Evolutionary conservation across 2,113 vertebrate genomes (phyloP), one percentile per base, ranked within the genome.

Genomic region (Nothobranchius kuhntae): DNA sequence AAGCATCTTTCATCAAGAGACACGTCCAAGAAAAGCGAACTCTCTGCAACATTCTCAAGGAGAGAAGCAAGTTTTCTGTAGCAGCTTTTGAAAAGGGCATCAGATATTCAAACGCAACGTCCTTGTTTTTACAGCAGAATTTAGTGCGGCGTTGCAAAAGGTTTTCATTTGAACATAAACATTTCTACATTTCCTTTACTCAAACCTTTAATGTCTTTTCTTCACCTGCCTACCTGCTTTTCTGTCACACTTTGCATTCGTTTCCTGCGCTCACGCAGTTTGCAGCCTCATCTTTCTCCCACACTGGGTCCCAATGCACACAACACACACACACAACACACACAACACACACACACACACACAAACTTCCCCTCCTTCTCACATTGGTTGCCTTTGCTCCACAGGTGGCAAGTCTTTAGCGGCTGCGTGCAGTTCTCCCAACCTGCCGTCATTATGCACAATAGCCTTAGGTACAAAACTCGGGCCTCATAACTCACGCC

Each of bases 381-480:
- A 77, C 81, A 81, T 64, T 87, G 81, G 83, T 87, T 91, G 89
- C 84, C 84, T 86, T 70, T 77, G 83, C 91, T 90, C 92, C 88
- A 91, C 92, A 94, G 91, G 92, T 92, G 92, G 84, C 86, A 75
- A 78, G 82, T 91, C 87, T 89, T 92, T 89, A 91, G 81, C 87
- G 88, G 87, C 80, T 78, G 84, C 89, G 90, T 83, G 86, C 85
- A 78, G 89, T 82, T 89, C 83, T 81, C 86, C 86, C 90, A 90
- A 90, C 89, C 91, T 90, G 90, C 87, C 85, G 65, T 87, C 91
- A 92, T 92, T 89, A 91, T 90, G 87, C 90, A 91, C 91, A 92
- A 91, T 93, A 93, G 94, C 95, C 95, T 94, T 91, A 96, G 94
- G 95, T 96, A 93, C 91, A 94, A 85, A 91, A 95, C 93, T 93